phyloP scores from a whole-genome alignment of 2,888 invertebrate species.

The Morinoia aosen region DNA sequence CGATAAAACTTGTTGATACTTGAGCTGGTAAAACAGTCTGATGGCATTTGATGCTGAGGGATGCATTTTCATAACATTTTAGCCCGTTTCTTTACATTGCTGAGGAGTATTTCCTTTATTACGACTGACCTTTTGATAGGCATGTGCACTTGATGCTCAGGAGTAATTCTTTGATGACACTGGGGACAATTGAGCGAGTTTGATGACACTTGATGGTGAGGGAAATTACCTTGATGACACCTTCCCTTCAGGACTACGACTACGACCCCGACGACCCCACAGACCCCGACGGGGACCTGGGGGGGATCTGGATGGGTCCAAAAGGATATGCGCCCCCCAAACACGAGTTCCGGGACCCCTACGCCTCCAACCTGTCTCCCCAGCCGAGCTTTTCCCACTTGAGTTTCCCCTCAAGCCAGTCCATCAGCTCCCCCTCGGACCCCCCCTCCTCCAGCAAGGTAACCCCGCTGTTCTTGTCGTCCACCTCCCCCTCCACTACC shows the following conservation, averaged over 20 bases:
- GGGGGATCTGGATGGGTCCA: constrained; percentile 57
- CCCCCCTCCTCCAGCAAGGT: not conserved
- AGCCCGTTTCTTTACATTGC: too few relatives aligned
- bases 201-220: not conserved
- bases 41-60: not conserved
- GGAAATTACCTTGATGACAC: too few relatives aligned
- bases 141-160: too few relatives aligned
- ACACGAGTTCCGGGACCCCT: not conserved
- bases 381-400: not conserved
- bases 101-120: too few relatives aligned
- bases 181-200: too few relatives aligned
- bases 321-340: not conserved
- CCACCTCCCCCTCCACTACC: not conserved
- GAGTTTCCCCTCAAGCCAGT: too few relatives aligned
- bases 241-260: not conserved
- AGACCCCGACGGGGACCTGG: constrained; percentile 39
- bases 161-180: too few relatives aligned
- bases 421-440: not conserved
- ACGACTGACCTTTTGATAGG: too few relatives aligned
- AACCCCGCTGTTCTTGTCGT: not conserved
- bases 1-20: too few relatives aligned
- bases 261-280: constrained; percentile 51
- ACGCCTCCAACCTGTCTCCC: not conserved
- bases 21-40: too few relatives aligned
- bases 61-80: too few relatives aligned